Base-by-base conservation (phyloP, 2,797 vertebrate species). In the Neoniphon sammara region DNA sequence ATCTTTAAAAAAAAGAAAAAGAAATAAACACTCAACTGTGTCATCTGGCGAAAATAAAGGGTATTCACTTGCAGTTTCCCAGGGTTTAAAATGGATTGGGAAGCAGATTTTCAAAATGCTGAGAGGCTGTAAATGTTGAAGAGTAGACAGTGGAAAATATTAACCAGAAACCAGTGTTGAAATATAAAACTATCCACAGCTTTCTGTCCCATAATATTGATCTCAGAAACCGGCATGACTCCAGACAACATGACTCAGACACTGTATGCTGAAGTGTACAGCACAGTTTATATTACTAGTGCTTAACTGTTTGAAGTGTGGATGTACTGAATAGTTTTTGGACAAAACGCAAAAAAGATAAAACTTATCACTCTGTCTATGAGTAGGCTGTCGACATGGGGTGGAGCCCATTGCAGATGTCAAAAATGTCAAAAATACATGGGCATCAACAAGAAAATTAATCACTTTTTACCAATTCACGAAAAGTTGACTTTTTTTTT, bases 401-500 rank as follows among this genome's bases (percentile, higher is more conserved):
- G 49, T 46, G 18, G 23, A 25, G 47, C 73, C 47, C 57, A 21
- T 44, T 39, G 23, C 20, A 66, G 23, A 57, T 6, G 20, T 57
- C 30, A 78, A 56, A 54, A 65, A 69, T 70, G 25, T 36, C 59
- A 66, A 53, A 75, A 9, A 18, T 63, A 58, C 8, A 70, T 20
- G 6, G 12, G 50, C 44, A 81, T 31, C 57, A 71, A 15, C 4
- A 11, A 75, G 49, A 74, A 66, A 80, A 74, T 67, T 0, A 54
- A 63, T 66, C 50, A 71, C 18, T 66, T 58, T 81, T 70, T 46
- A 31, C 27, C 25, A 58, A 69, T 88, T 82, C 39, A 53, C 68
- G 56, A 81, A 88, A 90, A 87, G 82, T 86, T 75, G 47, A 87
- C 59, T 82, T 85, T 31, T 27, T 27, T 27, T 27, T 27, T 78